phyloP scores from a whole-genome alignment of 2,797 vertebrate genomes.

The Pithecia hirsuta region DNA sequence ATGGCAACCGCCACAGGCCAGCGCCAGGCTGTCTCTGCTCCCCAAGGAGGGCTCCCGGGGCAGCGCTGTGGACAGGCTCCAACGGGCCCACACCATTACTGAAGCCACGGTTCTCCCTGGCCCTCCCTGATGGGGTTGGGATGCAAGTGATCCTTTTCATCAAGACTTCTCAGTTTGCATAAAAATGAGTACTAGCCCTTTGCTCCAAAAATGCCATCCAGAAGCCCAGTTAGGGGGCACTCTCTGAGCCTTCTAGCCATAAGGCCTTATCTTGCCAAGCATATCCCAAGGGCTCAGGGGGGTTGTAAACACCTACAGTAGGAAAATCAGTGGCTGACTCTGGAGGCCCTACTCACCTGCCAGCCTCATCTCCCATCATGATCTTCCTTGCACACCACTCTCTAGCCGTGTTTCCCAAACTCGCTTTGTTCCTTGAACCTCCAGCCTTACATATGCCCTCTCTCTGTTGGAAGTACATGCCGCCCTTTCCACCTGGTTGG shows the following conservation, averaged over 20 bases:
- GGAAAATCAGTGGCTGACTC: no score
- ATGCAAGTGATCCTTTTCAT: accelerated
- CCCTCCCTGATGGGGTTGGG: neutral
- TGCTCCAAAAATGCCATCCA: neutral
- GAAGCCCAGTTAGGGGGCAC: neutral
- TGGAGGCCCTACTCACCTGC: accelerated
- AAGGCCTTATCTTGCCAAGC: neutral
- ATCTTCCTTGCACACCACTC: accelerated
- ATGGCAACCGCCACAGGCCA: neutral
- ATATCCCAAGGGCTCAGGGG: neutral
- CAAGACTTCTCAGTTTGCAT: neutral
- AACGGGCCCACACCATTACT: neutral
- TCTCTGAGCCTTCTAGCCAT: neutral
- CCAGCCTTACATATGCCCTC: neutral
- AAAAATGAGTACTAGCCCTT: neutral
- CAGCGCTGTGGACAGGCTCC: neutral
- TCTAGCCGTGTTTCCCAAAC: neutral
- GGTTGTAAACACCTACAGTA: accelerated
- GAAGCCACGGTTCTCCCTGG: neutral
- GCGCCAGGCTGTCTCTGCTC: neutral
- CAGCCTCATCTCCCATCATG: neutral
- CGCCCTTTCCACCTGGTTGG: neutral
- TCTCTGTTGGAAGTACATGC: neutral
- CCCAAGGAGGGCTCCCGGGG: neutral
- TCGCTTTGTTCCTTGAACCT: neutral